Percentiles rank a stretch among this genome's conserved stretches.
Conservation (phyloP, 2,888 invertebrate species). For the Cephus pygmeus region DNA sequence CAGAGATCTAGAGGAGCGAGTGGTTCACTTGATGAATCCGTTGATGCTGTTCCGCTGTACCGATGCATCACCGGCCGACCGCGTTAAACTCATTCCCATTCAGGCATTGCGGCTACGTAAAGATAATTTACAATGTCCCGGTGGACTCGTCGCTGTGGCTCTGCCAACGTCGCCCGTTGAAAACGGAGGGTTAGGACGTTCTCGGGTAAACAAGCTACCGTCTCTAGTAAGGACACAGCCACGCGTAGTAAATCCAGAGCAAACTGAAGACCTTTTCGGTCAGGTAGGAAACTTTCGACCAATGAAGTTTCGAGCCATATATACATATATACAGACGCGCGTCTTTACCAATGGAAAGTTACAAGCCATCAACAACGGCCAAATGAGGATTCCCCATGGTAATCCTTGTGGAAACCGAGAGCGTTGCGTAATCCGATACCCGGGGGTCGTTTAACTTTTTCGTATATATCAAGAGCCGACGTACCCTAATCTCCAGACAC, state of each 20-base stretch:
- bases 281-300: too few species aligned
- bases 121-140: slow-evolving; percentile 19
- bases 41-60: neutral
- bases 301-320: neutral
- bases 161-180: neutral
- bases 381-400: neutral
- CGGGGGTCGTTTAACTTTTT: too few species aligned
- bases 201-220: too few species aligned
- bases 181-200: too few species aligned
- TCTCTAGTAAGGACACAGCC: too few species aligned
- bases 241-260: neutral
- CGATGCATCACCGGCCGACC: neutral
- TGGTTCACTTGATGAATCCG: neutral
- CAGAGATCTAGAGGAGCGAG: too few species aligned
- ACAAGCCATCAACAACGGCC: too few species aligned
- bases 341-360: neutral
- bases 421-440: neutral
- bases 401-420: neutral
- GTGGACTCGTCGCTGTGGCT: slow-evolving; percentile 5
- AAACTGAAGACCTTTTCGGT: too few species aligned
- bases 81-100: neutral
- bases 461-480: too few species aligned
- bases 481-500: too few species aligned
- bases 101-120: slow-evolving; percentile 10
- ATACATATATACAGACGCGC: neutral